Evolutionary conservation across 2,888 invertebrate genomes (phyloP).

Genomic region (Harmothoe impar): DNA sequence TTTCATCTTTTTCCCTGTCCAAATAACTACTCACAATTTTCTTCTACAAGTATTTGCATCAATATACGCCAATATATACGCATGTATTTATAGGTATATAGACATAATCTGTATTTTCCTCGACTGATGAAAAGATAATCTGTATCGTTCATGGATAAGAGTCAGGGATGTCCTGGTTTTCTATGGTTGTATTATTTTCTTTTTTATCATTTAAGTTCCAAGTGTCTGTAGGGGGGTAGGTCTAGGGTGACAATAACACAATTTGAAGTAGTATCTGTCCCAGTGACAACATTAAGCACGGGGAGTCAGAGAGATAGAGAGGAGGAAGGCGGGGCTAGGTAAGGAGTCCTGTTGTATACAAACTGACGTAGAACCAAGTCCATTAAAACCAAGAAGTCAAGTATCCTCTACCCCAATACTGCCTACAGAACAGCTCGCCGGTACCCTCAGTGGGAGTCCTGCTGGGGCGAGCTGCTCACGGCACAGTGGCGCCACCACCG

Average conservation of each 20-base stretch:
- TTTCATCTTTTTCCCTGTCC: constrained; percentile 6
- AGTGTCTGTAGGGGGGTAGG: not conserved
- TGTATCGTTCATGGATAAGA: constrained; percentile 6
- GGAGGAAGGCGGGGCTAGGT: not conserved
- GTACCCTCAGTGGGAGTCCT: not conserved
- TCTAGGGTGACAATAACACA: not conserved
- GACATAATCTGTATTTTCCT: constrained; percentile 36
- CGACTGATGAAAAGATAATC: constrained; percentile 26
- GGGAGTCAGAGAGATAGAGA: not conserved
- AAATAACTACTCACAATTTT: constrained; percentile 24
- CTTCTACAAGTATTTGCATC: constrained; percentile 44
- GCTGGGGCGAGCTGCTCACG: not conserved
- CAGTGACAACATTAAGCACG: not conserved
- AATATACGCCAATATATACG: constrained; percentile 46
- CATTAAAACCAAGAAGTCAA: not conserved
- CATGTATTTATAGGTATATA: constrained; percentile 51
- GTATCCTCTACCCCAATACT: not conserved
- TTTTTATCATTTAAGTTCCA: not conserved
- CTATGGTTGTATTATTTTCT: not conserved
- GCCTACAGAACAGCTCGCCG: not conserved
- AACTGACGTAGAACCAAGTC: too few species aligned
- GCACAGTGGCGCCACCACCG: constrained; percentile 53
- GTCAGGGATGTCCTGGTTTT: not conserved
- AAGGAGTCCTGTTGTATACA: not conserved
- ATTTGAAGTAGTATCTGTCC: not conserved